Conservation (phyloP, 2,113 vertebrate genomes). For the Morone chrysops region DNA sequence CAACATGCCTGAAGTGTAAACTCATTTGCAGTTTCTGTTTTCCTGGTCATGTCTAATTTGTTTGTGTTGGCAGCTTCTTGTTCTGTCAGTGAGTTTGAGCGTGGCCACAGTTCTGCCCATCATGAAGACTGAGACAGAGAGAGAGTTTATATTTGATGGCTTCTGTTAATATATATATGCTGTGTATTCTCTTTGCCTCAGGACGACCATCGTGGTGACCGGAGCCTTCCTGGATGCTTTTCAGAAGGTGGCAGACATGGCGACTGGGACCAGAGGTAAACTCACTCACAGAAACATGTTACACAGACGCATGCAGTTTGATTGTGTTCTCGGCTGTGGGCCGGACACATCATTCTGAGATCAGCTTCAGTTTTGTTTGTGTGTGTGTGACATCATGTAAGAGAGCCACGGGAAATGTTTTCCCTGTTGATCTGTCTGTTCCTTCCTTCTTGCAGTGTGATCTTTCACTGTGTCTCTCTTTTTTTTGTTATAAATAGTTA, state of each 20-base stretch:
- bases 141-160: neutral
- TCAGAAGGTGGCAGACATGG: slow-evolving; percentile 90
- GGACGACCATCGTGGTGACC: slow-evolving; percentile 86
- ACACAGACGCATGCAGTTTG: neutral
- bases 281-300: slow-evolving; percentile 4
- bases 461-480: slow-evolving; percentile 16
- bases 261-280: slow-evolving; percentile 87
- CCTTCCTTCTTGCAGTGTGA: neutral
- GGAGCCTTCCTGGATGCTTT: slow-evolving; percentile 89
- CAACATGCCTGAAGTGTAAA: neutral
- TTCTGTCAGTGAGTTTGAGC: neutral
- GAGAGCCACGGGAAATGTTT: neutral
- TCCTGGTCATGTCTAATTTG: too few relatives aligned
- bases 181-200: slow-evolving; percentile 55
- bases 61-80: neutral
- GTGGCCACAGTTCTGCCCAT: neutral
- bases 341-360: neutral
- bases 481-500: slow-evolving; percentile 20
- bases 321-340: neutral
- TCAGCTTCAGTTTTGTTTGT: too few relatives aligned
- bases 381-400: neutral
- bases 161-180: neutral
- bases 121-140: neutral
- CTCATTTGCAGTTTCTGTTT: neutral
- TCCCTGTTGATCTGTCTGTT: neutral